A percentile compares a stretch with the other conserved stretches of the same genome.
These are phyloP conservation scores for Drosophila suboccidentalis DNA, from an alignment of 2,888 invertebrate species.

Conservation along the genomic window DNA sequence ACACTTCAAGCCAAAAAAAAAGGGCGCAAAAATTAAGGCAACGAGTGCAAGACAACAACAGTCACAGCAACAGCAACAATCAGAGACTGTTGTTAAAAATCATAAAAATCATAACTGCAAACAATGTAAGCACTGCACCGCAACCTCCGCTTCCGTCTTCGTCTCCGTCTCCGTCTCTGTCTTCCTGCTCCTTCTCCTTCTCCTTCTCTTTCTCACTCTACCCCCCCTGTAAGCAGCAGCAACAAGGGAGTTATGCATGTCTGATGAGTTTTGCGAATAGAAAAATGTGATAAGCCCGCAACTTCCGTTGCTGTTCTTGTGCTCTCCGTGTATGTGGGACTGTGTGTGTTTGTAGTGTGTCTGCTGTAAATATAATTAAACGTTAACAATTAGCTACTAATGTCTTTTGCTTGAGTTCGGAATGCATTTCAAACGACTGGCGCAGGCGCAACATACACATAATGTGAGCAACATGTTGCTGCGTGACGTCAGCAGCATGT, in stretches of 20 bases:
- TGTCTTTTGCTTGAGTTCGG: neutral
- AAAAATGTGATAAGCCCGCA: conserved; percentile 42
- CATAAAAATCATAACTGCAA: conserved; percentile 72
- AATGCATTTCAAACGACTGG: conserved; percentile 29
- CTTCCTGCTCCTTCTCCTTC: neutral
- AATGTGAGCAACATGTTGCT: conserved; percentile 46
- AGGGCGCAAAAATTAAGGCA: conserved; percentile 54
- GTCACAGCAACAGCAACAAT: conserved; percentile 30
- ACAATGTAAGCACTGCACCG: conserved; percentile 53
- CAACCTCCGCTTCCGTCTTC: neutral
- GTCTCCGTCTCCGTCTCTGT: neutral
- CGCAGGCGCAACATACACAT: conserved; percentile 60
- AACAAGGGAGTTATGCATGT: conserved; percentile 69
- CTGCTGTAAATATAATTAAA: conserved; percentile 14
- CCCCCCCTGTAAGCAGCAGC: conserved; percentile 5
- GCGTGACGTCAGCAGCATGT: conserved; percentile 3
- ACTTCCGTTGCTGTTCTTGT: conserved; percentile 37
- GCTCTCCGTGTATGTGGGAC: conserved; percentile 1
- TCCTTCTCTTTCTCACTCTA: neutral
- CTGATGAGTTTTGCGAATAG: conserved; percentile 64
- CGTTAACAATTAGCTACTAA: conserved; percentile 9
- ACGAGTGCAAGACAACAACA: conserved; percentile 50
- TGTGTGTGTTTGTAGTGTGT: neutral
- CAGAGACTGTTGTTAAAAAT: conserved; percentile 50
- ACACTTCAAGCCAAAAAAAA: conserved; percentile 51